phyloP scores from a whole-genome alignment of 2,113 vertebrate species.

The Clarias gariepinus region DNA sequence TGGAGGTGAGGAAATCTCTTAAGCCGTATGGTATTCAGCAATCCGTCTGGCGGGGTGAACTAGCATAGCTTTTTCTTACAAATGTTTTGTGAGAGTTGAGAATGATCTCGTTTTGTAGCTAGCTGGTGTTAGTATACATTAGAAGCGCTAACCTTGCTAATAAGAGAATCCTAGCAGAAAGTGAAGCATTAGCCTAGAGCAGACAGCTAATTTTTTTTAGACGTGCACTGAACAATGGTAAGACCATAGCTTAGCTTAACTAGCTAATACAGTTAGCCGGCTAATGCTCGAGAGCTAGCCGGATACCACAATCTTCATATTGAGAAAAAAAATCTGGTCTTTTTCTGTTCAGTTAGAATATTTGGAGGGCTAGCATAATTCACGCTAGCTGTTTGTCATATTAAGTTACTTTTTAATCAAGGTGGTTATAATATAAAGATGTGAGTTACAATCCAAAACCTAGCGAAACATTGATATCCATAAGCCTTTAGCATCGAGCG shows the following conservation, averaged over 20 bases:
- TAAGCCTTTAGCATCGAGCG: not conserved
- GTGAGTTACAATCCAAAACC: not conserved
- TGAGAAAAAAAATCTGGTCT: not conserved
- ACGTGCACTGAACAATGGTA: not conserved
- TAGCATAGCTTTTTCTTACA: not conserved
- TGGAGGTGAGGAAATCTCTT: slow-evolving; percentile 24
- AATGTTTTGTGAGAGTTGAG: not conserved
- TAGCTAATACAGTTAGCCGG: too few species aligned
- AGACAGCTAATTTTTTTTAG: not conserved
- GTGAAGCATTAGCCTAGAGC: not conserved
- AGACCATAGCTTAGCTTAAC: too few species aligned
- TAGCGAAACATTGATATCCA: not conserved
- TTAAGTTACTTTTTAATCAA: not conserved
- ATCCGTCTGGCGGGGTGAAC: not conserved
- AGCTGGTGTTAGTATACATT: not conserved
- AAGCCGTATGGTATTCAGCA: slow-evolving; percentile 12
- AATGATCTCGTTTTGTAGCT: not conserved
- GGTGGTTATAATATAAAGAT: not conserved
- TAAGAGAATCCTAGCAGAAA: not conserved
- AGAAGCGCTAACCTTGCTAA: not conserved
- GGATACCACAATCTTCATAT: not conserved
- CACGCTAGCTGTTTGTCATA: not conserved
- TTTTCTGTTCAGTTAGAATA: not conserved
- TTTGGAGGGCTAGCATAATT: not conserved
- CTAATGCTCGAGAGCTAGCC: not conserved